Conservation (phyloP, 2,797 vertebrate genomes). For the Perodicticus potto region DNA sequence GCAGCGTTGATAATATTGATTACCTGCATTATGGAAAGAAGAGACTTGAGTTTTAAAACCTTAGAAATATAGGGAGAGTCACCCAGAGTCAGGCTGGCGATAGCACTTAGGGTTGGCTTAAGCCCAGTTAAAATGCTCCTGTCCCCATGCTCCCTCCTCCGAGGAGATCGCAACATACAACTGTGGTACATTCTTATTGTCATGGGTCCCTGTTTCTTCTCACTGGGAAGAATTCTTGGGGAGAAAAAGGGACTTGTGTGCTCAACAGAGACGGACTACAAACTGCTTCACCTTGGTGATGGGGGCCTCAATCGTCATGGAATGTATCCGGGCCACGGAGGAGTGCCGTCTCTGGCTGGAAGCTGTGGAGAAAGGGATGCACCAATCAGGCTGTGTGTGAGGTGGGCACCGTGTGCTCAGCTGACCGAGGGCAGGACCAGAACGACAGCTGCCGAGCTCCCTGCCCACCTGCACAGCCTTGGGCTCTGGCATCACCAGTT, state of each 20-base stretch:
- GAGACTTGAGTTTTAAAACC: not conserved
- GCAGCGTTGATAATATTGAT: slow-evolving; percentile 98
- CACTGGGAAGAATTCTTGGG: not conserved
- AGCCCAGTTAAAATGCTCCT: not conserved
- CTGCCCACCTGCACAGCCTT: not conserved
- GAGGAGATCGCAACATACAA: not conserved
- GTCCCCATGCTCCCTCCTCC: not conserved
- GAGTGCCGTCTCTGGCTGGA: slow-evolving; percentile 96
- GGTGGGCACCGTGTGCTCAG: not conserved
- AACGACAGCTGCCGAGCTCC: not conserved
- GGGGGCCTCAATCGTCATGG: slow-evolving; percentile 98
- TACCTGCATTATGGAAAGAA: slow-evolving; percentile 88
- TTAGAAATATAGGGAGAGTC: not conserved
- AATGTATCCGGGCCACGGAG: slow-evolving; percentile 98
- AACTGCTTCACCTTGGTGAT: slow-evolving; percentile 95
- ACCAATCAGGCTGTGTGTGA: not conserved
- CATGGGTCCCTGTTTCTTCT: not conserved
- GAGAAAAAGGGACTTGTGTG: not conserved
- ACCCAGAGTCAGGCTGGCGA: not conserved
- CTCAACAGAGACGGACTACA: not conserved
- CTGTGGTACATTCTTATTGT: too few relatives aligned
- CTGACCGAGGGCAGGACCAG: fast-evolving
- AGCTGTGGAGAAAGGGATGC: slow-evolving; percentile 87
- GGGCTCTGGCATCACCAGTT: not conserved
- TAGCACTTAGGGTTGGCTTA: fast-evolving